These are phyloP conservation scores for Seriola dumerili DNA, from an alignment of 2,113 vertebrate species.

Conservation along the genomic window DNA sequence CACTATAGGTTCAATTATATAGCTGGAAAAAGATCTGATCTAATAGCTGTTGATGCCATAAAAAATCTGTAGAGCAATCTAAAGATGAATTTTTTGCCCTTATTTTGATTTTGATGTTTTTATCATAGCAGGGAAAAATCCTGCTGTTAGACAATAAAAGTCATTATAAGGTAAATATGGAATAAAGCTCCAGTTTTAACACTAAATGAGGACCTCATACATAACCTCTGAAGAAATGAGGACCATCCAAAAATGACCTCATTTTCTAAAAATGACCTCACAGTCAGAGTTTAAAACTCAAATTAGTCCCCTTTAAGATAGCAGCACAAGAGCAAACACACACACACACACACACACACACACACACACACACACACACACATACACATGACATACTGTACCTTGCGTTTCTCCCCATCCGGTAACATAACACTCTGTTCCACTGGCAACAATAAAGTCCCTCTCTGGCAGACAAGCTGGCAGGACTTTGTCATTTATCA, in stretches of 20 bases:
- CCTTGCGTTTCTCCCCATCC: slow-evolving; percentile 97
- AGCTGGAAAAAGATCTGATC: neutral
- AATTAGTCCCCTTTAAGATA: neutral
- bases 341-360: neutral
- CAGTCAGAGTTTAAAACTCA: neutral
- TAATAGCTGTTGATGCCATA: too few species aligned
- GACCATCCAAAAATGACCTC: neutral
- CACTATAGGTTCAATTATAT: neutral
- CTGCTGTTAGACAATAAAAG: too few species aligned
- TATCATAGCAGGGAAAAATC: too few species aligned
- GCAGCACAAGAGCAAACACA: neutral
- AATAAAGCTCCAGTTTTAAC: too few species aligned
- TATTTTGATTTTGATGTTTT: too few species aligned
- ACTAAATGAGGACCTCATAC: too few species aligned
- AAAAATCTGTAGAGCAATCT: too few species aligned
- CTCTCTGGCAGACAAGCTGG: slow-evolving; percentile 89
- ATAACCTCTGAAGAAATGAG: neutral
- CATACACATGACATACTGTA: slow-evolving; percentile 50
- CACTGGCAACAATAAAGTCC: slow-evolving; percentile 87
- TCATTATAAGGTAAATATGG: too few species aligned
- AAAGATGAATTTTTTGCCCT: too few species aligned
- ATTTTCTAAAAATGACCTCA: neutral
- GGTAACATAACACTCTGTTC: slow-evolving; percentile 91
- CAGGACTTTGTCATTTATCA: slow-evolving; percentile 89
- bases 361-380: neutral